phyloP scores from a whole-genome alignment of 2,888 invertebrate species.

The Diloba caeruleocephala region DNA sequence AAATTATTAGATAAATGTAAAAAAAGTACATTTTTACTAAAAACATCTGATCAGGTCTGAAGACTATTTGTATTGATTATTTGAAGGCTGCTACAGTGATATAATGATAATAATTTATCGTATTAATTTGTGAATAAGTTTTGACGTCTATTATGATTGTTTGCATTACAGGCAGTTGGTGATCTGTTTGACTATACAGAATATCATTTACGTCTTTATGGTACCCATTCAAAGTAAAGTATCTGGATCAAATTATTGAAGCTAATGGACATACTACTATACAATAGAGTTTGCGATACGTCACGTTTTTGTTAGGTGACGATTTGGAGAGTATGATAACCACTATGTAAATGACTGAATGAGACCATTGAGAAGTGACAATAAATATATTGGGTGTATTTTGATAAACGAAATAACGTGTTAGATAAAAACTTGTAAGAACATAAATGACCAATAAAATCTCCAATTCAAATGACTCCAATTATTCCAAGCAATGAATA shows the following conservation, averaged over 20 bases:
- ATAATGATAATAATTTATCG: constrained; percentile 28
- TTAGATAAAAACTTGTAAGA: constrained; percentile 14
- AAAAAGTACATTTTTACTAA: constrained; percentile 5
- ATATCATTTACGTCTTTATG: constrained; percentile 75
- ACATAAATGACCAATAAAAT: constrained; percentile 17
- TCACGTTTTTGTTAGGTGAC: constrained; percentile 53
- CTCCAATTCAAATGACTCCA: constrained; percentile 16
- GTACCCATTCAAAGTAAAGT: constrained; percentile 74
- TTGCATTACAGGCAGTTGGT: constrained; percentile 89
- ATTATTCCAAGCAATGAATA: constrained; percentile 21
- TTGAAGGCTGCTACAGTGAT: constrained; percentile 5
- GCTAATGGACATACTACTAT: constrained; percentile 63
- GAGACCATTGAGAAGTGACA: constrained; percentile 58
- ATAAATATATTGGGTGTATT: constrained; percentile 31
- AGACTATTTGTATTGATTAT: constrained; percentile 2
- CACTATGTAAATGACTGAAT: constrained; percentile 55
- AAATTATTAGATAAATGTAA: not conserved
- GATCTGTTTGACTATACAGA: constrained; percentile 83
- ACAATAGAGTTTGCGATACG: constrained; percentile 50
- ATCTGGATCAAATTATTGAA: constrained; percentile 77
- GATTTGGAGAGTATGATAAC: constrained; percentile 44
- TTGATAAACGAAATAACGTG: constrained; percentile 11
- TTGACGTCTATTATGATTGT: constrained; percentile 71
- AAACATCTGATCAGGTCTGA: too few species aligned
- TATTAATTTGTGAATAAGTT: constrained; percentile 35